Percentiles rank a stretch among this genome's conserved stretches.
These are phyloP conservation scores for Poeciliopsis retropinna DNA, from an alignment of 2,113 vertebrate species.

Conservation along the genomic window DNA sequence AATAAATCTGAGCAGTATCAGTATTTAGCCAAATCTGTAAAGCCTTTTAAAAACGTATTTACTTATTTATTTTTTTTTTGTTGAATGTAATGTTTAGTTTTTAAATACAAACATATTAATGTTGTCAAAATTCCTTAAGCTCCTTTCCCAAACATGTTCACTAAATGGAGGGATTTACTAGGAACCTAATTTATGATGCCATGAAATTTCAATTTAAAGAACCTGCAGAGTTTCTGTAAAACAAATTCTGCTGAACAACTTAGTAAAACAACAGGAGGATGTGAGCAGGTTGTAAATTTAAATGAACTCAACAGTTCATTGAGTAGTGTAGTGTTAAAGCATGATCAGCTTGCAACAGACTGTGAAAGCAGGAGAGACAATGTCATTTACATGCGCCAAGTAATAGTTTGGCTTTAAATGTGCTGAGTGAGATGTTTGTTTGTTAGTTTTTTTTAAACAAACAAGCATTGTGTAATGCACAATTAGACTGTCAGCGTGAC, in stretches of 20 bases:
- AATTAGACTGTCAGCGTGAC: background rate
- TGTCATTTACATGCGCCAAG: background rate
- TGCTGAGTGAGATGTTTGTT: background rate
- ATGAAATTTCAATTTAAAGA: too few species aligned
- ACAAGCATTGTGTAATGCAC: background rate
- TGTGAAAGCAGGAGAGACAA: background rate
- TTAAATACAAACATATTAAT: too few species aligned
- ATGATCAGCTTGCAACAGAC: constrained; percentile 6
- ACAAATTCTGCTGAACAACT: background rate
- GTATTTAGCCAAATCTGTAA: too few species aligned
- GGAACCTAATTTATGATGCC: too few species aligned
- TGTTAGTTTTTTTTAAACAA: background rate
- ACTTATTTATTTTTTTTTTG: too few species aligned
- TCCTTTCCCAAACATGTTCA: too few species aligned
- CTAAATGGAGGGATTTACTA: too few species aligned
- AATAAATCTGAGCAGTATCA: too few species aligned
- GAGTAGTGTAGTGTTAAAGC: background rate
- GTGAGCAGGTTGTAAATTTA: background rate
- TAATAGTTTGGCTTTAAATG: background rate
- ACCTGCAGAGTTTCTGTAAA: background rate
- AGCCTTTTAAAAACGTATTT: too few species aligned
- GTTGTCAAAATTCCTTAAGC: too few species aligned
- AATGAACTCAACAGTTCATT: background rate
- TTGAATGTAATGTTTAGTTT: too few species aligned
- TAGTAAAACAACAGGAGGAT: background rate